Evolutionary conservation across 2,888 invertebrate genomes (phyloP).

Genomic region (Papilio demoleus): DNA sequence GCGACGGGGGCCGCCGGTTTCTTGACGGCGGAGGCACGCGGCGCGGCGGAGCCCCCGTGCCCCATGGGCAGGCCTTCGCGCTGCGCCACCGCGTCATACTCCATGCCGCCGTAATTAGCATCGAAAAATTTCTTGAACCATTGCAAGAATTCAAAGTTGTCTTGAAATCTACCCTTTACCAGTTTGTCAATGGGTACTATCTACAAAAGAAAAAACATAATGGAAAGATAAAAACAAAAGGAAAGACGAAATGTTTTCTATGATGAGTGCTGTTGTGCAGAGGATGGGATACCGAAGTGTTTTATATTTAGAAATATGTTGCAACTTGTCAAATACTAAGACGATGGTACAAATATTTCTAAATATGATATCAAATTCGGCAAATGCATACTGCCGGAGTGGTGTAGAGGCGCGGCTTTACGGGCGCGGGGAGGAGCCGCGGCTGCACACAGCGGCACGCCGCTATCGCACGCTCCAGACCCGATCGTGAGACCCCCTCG

Average conservation of each 20-base stretch:
- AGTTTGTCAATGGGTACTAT: conserved; percentile 96
- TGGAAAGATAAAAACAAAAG: conserved; percentile 66
- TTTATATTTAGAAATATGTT: conserved; percentile 54
- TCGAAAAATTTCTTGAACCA: conserved; percentile 99
- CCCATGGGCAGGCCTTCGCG: conserved; percentile 95
- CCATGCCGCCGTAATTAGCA: conserved; percentile 97
- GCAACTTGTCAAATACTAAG: conserved; percentile 15
- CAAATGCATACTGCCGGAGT: conserved; percentile 75
- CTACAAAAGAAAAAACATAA: conserved; percentile 84
- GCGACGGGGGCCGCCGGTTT: conserved; percentile 72
- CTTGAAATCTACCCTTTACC: conserved; percentile 99
- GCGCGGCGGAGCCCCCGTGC: conserved; percentile 86
- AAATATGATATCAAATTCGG: conserved; percentile 51
- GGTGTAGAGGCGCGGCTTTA: conserved; percentile 57
- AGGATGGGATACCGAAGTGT: conserved; percentile 37
- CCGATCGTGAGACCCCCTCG: conserved; percentile 93
- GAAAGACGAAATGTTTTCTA: conserved; percentile 52
- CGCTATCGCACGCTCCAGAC: conserved; percentile 84
- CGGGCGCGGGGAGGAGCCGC: conserved; percentile 57
- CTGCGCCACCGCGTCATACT: conserved; percentile 95
- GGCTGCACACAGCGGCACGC: conserved; percentile 75
- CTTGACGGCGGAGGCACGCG: conserved; percentile 76
- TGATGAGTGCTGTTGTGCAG: conserved; percentile 57
- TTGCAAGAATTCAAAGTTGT: conserved; percentile 99
- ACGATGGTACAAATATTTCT: conserved; percentile 50